phyloP scores from a whole-genome alignment of 2,113 vertebrate genomes.

The Pelvicachromis taeniatus region DNA sequence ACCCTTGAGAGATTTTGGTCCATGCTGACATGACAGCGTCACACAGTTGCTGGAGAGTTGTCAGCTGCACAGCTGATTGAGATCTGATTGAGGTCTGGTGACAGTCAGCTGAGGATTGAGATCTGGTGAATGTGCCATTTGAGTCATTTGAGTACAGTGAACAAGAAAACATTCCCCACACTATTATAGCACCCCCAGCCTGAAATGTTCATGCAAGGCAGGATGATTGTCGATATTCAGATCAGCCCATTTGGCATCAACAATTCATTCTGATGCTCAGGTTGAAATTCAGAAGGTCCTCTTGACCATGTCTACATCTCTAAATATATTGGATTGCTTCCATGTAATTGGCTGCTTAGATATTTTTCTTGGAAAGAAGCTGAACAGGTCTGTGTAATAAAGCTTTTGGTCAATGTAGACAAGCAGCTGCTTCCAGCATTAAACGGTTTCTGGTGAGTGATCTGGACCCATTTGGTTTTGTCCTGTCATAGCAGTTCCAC shows the following conservation, averaged over 20 bases:
- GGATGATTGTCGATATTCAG: neutral
- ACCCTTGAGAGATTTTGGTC: neutral
- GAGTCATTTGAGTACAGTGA: neutral
- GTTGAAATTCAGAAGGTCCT: neutral
- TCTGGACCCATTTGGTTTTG: neutral
- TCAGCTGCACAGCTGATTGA: neutral
- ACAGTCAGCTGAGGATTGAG: neutral
- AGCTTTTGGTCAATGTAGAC: neutral
- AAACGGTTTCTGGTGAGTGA: neutral
- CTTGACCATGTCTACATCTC: neutral
- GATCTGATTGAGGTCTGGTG: neutral
- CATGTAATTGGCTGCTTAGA: neutral
- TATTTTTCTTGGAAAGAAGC: neutral
- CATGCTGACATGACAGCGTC: neutral
- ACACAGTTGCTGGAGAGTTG: neutral
- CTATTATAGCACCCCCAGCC: neutral
- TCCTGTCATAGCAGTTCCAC: neutral
- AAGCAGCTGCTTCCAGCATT: neutral
- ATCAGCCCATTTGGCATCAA: neutral
- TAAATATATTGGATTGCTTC: neutral
- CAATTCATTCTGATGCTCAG: neutral
- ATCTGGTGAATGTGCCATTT: neutral
- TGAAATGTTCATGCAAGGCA: neutral
- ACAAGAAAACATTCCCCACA: neutral
- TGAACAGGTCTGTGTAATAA: neutral